Percentiles rank a stretch among this genome's conserved stretches.
Conservation (phyloP, 2,888 invertebrate species). For the Nezara viridula region DNA sequence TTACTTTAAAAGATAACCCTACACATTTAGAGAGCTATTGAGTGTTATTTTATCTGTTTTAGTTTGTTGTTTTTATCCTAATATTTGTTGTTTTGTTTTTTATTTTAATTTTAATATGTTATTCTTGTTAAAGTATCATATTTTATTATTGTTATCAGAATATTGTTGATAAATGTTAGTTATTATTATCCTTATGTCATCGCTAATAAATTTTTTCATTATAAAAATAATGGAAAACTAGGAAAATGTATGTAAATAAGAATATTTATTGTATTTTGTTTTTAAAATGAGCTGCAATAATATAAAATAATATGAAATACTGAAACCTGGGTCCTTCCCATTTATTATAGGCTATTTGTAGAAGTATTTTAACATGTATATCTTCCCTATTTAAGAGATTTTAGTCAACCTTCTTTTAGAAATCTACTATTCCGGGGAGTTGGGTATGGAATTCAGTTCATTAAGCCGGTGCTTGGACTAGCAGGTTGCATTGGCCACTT, state of each 20-base stretch:
- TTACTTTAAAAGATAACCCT: slow-evolving; percentile 9
- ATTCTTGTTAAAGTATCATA: slow-evolving; percentile 1
- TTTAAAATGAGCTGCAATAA: neutral
- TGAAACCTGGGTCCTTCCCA: neutral
- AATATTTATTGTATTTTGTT: neutral
- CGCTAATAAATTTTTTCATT: neutral
- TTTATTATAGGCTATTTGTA: neutral
- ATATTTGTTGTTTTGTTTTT: neutral
- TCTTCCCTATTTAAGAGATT: neutral
- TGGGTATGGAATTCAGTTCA: neutral
- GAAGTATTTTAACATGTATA: neutral
- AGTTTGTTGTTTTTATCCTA: neutral
- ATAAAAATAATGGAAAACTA: neutral
- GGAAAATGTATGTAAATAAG: neutral
- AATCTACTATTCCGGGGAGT: neutral
- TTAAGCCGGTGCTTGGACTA: neutral
- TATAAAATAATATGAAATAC: neutral
- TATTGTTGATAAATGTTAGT: slow-evolving; percentile 10
- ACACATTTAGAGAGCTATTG: neutral
- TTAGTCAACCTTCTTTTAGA: neutral
- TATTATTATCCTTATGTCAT: neutral
- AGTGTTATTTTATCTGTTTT: slow-evolving; percentile 27
- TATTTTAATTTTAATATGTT: slow-evolving; percentile 9
- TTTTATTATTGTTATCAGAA: slow-evolving; percentile 39
- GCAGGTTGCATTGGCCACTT: too few species aligned